Evolutionary conservation across 2,888 invertebrate genomes (phyloP).

Genomic region (Raillietiella orientalis): DNA sequence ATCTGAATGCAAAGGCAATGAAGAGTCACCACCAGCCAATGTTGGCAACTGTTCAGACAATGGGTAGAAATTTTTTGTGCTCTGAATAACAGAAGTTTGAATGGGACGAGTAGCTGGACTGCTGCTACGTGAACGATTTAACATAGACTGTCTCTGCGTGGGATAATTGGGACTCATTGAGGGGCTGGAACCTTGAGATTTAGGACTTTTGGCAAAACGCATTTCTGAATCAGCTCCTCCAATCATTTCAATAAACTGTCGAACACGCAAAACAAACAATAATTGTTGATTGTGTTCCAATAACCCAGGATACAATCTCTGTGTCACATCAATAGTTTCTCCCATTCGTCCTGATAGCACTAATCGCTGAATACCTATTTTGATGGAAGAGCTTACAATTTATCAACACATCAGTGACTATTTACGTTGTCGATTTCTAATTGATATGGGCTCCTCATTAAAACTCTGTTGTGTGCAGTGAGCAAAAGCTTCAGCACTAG

Average conservation of each 20-base stretch:
- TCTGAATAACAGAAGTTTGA: no score
- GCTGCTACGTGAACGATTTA: no score
- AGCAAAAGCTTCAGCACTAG: slow-evolving; percentile 68
- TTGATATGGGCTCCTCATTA: slow-evolving; percentile 66
- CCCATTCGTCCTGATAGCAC: slow-evolving; percentile 77
- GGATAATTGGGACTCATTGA: no score
- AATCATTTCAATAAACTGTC: slow-evolving; percentile 97
- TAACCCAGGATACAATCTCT: slow-evolving; percentile 65
- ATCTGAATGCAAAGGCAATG: no score
- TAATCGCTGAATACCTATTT: slow-evolving; percentile 72
- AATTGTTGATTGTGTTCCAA: slow-evolving; percentile 65
- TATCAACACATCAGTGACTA: no score
- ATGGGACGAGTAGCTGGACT: no score
- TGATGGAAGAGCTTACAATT: no score
- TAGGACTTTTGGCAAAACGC: slow-evolving; percentile 13
- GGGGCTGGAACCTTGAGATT: slow-evolving; percentile 9
- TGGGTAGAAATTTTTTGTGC: no score
- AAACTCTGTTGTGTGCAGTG: slow-evolving; percentile 61
- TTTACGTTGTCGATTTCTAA: slow-evolving; percentile 83
- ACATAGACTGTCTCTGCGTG: no score
- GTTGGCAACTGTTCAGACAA: no score
- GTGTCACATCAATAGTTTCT: slow-evolving; percentile 69
- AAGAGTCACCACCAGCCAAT: no score
- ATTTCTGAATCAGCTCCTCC: slow-evolving; percentile 42
- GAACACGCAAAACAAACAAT: slow-evolving; percentile 77